Evolutionary conservation across 2,797 vertebrate species (phyloP).

Genomic region (Propithecus perrieri): DNA sequence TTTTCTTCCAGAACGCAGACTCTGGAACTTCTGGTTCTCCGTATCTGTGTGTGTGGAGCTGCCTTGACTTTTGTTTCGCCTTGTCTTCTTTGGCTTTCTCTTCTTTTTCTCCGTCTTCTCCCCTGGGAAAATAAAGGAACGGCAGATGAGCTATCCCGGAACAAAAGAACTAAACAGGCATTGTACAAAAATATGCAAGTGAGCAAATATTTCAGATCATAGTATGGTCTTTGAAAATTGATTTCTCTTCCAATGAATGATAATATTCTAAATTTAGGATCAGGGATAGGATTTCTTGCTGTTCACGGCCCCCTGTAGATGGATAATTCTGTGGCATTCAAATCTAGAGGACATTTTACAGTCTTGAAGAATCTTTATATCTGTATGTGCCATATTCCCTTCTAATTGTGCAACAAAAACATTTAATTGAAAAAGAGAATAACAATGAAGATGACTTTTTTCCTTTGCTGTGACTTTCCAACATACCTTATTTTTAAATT

Average conservation of each 20-base stretch:
- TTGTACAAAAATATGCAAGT: neutral
- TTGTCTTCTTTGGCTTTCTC: constrained; percentile 90
- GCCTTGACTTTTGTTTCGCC: constrained; percentile 88
- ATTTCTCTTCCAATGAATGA: neutral
- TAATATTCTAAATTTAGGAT: neutral
- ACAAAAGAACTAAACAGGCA: neutral
- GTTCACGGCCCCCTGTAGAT: neutral
- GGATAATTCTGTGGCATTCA: neutral
- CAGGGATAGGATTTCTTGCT: neutral
- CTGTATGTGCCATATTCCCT: rapidly evolving
- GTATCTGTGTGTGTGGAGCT: constrained; percentile 87
- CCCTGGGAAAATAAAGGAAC: constrained; percentile 82
- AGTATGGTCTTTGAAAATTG: neutral
- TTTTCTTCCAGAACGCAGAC: constrained; percentile 97
- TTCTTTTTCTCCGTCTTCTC: constrained; percentile 89
- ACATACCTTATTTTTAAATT: neutral
- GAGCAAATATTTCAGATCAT: neutral
- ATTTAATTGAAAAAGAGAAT: neutral
- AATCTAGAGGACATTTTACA: neutral
- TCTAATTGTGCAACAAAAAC: neutral
- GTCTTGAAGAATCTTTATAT: neutral
- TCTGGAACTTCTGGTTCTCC: constrained; percentile 95
- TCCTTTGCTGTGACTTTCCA: neutral
- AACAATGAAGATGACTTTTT: neutral
- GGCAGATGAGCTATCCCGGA: neutral